A percentile compares a stretch with the other conserved stretches of the same genome.
These are phyloP conservation scores for Apodemia zela DNA, from an alignment of 2,888 invertebrate species.

Conservation along the genomic window DNA sequence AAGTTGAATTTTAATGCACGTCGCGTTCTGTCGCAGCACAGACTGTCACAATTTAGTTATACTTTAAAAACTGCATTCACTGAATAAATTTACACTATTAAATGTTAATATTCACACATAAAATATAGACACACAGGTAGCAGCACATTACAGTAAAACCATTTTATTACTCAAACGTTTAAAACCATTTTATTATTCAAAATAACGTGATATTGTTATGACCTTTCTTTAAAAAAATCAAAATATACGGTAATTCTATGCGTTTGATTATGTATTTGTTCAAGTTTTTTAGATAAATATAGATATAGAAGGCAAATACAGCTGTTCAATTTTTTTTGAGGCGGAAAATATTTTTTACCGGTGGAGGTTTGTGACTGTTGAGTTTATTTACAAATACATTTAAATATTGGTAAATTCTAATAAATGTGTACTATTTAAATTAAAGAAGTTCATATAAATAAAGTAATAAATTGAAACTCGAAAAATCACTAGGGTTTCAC, in stretches of 20 bases:
- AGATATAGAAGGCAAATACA: no score
- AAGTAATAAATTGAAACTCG: not conserved
- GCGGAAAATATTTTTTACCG: no score
- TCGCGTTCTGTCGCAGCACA: conserved; percentile 56
- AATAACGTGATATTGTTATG: no score
- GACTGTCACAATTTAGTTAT: conserved; percentile 71
- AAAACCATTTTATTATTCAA: not conserved
- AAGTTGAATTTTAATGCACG: conserved; percentile 80
- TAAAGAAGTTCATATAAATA: not conserved
- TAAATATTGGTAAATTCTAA: not conserved
- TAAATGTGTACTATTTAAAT: not conserved
- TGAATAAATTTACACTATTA: conserved; percentile 20
- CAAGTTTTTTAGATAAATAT: no score
- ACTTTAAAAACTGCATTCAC: conserved; percentile 28
- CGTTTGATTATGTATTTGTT: no score
- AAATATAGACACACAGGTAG: conserved; percentile 2
- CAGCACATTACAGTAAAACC: not conserved
- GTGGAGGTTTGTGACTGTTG: not conserved
- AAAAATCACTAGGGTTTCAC: not conserved
- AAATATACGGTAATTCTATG: no score
- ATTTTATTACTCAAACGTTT: not conserved
- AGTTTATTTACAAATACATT: not conserved
- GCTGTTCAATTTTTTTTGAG: no score
- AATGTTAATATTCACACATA: conserved; percentile 14
- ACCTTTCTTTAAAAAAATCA: no score